These are phyloP conservation scores for Mamestra configurata DNA, from an alignment of 1,140 invertebrate species.

Conservation along the genomic window DNA sequence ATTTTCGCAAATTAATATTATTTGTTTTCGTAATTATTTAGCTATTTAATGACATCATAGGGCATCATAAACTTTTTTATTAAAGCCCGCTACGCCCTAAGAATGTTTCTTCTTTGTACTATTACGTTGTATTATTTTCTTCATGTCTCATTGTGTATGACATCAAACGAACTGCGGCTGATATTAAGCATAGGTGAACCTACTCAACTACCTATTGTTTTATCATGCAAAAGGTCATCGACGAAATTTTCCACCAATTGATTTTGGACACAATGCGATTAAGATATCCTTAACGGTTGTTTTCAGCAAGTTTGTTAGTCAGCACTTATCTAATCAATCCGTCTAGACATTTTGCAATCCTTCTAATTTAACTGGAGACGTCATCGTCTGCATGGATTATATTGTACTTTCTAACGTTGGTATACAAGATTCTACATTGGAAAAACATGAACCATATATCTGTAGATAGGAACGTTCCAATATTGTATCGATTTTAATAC, in stretches of 20 bases:
- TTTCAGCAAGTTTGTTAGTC: conserved; percentile 4
- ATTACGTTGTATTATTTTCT: conserved; percentile 5
- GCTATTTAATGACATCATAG: conserved; percentile 12
- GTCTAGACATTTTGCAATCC: conserved; percentile 32
- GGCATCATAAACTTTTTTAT: conserved; percentile 27
- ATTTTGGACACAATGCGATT: background rate
- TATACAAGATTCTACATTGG: background rate
- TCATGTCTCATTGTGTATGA: conserved; percentile 19
- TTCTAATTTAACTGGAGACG: conserved; percentile 16
- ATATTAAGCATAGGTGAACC: background rate
- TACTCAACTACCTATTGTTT: conserved; percentile 20
- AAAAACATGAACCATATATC: too few relatives aligned
- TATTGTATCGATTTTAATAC: conserved; percentile 4
- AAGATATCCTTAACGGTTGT: background rate
- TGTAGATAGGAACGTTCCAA: background rate
- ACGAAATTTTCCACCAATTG: background rate
- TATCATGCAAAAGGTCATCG: background rate
- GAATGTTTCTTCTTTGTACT: conserved; percentile 3
- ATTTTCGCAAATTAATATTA: conserved; percentile 15
- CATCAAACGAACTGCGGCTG: conserved; percentile 7
- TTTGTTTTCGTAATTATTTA: conserved; percentile 28
- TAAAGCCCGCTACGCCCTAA: background rate
- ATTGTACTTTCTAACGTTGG: background rate
- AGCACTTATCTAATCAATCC: conserved; percentile 33
- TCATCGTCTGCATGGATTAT: conserved; percentile 2